Conservation (phyloP, 2,113 vertebrate genomes). For the Chinchilla lanigera region DNA sequence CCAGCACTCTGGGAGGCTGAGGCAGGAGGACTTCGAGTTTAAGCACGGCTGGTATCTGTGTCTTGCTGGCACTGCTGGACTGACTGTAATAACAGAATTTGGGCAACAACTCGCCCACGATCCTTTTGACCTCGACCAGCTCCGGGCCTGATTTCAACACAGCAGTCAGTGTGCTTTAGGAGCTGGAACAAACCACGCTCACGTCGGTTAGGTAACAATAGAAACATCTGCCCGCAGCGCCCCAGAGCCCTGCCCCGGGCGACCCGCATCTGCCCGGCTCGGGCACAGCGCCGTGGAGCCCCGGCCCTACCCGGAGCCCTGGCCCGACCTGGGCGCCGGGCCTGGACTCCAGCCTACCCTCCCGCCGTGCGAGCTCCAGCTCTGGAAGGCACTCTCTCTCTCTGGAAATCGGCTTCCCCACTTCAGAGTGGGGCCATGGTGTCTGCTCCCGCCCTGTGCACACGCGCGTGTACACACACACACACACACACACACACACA, state of each 20-base stretch:
- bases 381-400: constrained; percentile 44
- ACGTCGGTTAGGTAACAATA: constrained; percentile 27
- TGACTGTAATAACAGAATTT: neutral
- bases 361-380: neutral
- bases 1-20: neutral
- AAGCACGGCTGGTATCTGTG: neutral
- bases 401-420: constrained; percentile 14
- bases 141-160: neutral
- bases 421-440: neutral
- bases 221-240: neutral
- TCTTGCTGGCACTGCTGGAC: neutral
- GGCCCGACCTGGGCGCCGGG: neutral
- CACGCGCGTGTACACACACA: neutral
- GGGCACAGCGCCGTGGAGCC: neutral
- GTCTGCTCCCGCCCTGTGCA: neutral
- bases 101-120: neutral
- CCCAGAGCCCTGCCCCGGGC: too few relatives aligned
- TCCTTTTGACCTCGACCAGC: neutral
- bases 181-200: neutral
- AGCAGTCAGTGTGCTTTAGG: neutral
- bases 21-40: neutral
- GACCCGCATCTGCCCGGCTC: too few relatives aligned
- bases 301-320: neutral
- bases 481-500: too few relatives aligned
- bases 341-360: neutral